Conservation (phyloP, 92 coral and sea anemone species). For the Virgularia gustaviana region DNA sequence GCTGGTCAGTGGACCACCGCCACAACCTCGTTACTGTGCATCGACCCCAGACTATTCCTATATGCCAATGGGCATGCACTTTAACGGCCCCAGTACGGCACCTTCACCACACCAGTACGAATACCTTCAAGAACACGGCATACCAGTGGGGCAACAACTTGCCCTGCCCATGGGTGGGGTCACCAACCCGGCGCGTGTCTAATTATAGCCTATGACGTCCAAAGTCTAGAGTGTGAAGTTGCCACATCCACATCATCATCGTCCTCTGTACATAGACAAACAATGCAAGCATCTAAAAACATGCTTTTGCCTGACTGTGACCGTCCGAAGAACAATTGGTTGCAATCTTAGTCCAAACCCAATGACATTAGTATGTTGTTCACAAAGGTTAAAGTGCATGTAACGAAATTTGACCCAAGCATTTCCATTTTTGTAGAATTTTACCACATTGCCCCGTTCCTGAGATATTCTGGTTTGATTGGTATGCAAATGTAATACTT, state of each 20-base stretch:
- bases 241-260: not conserved
- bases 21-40: conserved; percentile 88
- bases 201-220: not conserved
- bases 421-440: too few relatives aligned
- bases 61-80: conserved; percentile 66
- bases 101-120: conserved; percentile 30
- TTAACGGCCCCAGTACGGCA: conserved; percentile 25
- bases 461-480: too few relatives aligned
- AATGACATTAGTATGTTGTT: too few relatives aligned
- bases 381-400: too few relatives aligned
- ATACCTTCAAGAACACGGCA: conserved; percentile 34
- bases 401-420: too few relatives aligned
- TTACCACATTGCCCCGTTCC: too few relatives aligned
- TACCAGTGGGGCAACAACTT: conserved; percentile 30
- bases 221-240: not conserved
- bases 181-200: conserved; percentile 31
- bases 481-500: too few relatives aligned
- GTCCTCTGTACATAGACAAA: not conserved
- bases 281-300: not conserved
- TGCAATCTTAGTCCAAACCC: too few relatives aligned
- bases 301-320: not conserved
- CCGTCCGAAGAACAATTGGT: too few relatives aligned
- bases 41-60: conserved; percentile 82
- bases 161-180: conserved; percentile 33
- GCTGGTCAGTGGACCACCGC: conserved; percentile 85